These are phyloP conservation scores for Barnardius zonarius DNA, from an alignment of 2,113 vertebrate species.

Conservation along the genomic window DNA sequence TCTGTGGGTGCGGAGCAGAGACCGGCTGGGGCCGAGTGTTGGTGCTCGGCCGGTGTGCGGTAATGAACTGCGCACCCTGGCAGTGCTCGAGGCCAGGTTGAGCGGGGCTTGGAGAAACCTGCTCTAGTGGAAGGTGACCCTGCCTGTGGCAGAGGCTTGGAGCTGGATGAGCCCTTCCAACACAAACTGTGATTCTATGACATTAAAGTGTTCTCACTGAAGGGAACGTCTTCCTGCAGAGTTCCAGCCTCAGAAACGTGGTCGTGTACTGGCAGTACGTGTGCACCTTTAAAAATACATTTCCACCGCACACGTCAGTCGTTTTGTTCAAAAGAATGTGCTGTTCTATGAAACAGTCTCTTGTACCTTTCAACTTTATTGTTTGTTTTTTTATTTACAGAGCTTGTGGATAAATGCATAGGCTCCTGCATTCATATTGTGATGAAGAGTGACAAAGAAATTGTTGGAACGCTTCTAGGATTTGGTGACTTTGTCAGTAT, in stretches of 20 bases:
- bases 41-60: no score
- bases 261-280: background rate
- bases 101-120: background rate
- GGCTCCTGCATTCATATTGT: constrained; percentile 88
- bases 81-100: background rate
- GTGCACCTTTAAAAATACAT: background rate
- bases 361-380: background rate
- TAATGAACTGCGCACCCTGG: no score
- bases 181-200: no score
- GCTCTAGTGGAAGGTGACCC: no score
- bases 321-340: background rate
- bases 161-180: no score
- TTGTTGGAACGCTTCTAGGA: constrained; percentile 86
- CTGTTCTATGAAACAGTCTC: background rate
- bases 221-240: background rate
- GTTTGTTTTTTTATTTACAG: constrained; percentile 44
- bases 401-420: constrained; percentile 90
- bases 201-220: no score
- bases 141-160: no score
- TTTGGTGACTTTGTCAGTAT: constrained; percentile 98
- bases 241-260: background rate
- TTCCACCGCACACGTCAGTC: background rate
- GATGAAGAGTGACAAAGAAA: constrained; percentile 92
- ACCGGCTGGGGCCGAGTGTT: no score
- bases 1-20: background rate